Evolutionary conservation across 2,797 vertebrate genomes (phyloP), one percentile per base, ranked within the genome.

Genomic region (Aeoliscus strigatus): DNA sequence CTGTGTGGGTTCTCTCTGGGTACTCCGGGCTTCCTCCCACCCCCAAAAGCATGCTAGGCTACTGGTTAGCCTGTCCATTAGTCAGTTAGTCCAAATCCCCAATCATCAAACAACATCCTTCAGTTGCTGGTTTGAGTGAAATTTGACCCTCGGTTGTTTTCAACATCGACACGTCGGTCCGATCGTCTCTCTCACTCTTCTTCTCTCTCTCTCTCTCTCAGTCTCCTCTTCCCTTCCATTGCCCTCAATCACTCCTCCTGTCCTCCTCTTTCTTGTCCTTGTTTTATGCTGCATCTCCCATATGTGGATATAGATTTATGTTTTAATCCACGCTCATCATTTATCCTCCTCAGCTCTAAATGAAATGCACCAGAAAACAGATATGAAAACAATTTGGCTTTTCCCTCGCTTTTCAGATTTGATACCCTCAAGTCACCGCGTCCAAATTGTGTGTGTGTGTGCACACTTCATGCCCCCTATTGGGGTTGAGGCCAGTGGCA

Each of bases 401-500:
- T 77, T 69, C 65, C 46, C 21, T 32, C 37, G 64, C 68, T 66
- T 78, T n/a, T n/a, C n/a, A 77, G 73, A 73, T 70, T 75, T 67
- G 24, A 72, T 75, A 70, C 68, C 77, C 78, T 75, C 17, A 62
- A 77, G 83, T 82, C 75, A 73, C 27, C 51, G 30, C 56, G 63
- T 72, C 67, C 73, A 75, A 79, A 73, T 67, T 69, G 65, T 46
- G 32, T 59, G 49, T 53, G 26, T 15, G 28, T 49, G 30, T 55
- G 60, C 52, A 27, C 3, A 8, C 37, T 30, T 59, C 52, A 48
- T 79, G 84, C 67, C 73, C 77, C 74, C 75, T 73, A 80, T 81
- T 81, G 80, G 67, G 82, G 81, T 69, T 75, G 64, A 81, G 82
- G 80, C 80, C 77, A 84, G 75, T 79, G 82, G 75, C 77, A 77